Conservation (phyloP, 1,140 invertebrate species). For the Ptiloglossa arizonensis region DNA sequence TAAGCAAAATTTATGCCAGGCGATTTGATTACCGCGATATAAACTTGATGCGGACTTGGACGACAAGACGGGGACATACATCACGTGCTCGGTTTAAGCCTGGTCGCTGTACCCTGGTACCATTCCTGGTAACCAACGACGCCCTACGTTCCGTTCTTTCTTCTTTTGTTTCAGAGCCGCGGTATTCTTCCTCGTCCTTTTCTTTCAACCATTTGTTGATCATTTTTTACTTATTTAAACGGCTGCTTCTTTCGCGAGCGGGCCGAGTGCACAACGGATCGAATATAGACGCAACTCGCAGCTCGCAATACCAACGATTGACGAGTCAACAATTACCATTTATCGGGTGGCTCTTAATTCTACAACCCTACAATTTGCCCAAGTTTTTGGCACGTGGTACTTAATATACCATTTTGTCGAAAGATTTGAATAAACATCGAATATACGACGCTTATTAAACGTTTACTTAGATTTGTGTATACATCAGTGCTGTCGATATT, state of each 20-base stretch:
- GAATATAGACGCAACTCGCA: too few relatives aligned
- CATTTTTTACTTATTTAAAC: neutral
- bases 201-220: neutral
- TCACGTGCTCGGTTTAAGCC: slow-evolving; percentile 74
- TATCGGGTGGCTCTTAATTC: too few relatives aligned
- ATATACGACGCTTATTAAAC: too few relatives aligned
- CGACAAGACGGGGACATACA: slow-evolving; percentile 80
- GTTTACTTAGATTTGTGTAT: too few relatives aligned
- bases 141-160: slow-evolving; percentile 46
- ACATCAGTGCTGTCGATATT: too few relatives aligned
- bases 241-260: neutral
- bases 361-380: too few relatives aligned
- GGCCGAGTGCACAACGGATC: neutral
- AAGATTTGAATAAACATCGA: too few relatives aligned
- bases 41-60: slow-evolving; percentile 78
- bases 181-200: neutral
- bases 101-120: slow-evolving; percentile 58
- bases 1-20: slow-evolving; percentile 79
- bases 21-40: slow-evolving; percentile 82
- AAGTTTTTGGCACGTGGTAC: too few relatives aligned
- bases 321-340: too few relatives aligned
- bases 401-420: too few relatives aligned
- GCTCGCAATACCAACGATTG: too few relatives aligned
- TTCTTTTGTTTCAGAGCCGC: slow-evolving; percentile 34
- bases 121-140: slow-evolving; percentile 61